Evolutionary conservation across 2,113 vertebrate genomes (phyloP), one percentile per base, ranked within the genome.

Genomic region (Rynchops niger): DNA sequence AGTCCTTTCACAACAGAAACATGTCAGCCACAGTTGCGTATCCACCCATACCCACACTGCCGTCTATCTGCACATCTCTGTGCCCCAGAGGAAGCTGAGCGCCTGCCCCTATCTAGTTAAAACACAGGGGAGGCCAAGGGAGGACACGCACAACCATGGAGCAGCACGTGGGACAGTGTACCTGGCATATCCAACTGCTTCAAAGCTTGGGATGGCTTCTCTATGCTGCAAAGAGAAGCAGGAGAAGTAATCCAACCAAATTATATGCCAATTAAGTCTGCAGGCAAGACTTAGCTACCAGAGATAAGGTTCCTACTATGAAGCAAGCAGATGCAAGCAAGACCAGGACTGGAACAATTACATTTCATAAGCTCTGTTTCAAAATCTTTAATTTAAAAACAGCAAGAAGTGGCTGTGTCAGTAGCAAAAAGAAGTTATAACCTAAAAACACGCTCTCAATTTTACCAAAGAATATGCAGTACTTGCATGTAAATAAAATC

Each of bases 11-110:
- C 38, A 82, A 88, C 16, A 93, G 70, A 74, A 93, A 84, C 55
- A 32, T 1, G 1, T 11, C 49, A 69, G 38, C 66, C 4, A 0
- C 77, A 55, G 38, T 0, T 47, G 25, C 0, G 2, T 7, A 78
- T 18, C 59, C 78, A 66, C 78, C 79, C 74, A 56, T 15, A 42
- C 18, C 58, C 66, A 76, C 65, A 14, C 12, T 12, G 43, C 36
- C 1, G 0, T 18, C 82, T 1, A 65, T 30, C 40, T 43, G 42
- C 13, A 30, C 40, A 62, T 29, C 61, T 9, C 6, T 9, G 16
- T 2, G 0, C 11, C 21, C 63, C 32, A 56, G 9, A 56, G 55
- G 34, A 77, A 85, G 36, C 58, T 26, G 11, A 52, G 22, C 20
- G 9, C 56, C 56, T 29, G 56, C n/a, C 45, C 53, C 23, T 16